Conservation (phyloP, 1,140 invertebrate species). For the Orussus abietinus region DNA sequence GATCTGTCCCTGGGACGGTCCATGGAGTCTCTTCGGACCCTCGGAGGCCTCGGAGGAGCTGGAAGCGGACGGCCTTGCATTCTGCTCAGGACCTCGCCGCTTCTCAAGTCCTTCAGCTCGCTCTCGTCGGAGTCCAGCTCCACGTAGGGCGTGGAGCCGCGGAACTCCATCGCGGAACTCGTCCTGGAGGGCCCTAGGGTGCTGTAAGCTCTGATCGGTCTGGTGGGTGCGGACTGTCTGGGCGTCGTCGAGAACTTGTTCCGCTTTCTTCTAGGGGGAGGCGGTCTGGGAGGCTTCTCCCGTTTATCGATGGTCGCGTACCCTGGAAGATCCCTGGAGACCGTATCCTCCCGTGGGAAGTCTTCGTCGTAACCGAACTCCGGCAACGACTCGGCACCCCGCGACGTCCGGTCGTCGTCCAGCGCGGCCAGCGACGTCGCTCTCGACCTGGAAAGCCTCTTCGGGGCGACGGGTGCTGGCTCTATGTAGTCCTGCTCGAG, state of each 20-base stretch:
- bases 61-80: slow-evolving; percentile 77
- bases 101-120: slow-evolving; percentile 60
- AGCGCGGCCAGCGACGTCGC: slow-evolving; percentile 56
- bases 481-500: slow-evolving; percentile 43
- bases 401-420: slow-evolving; percentile 68
- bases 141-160: slow-evolving; percentile 57
- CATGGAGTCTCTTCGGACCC: slow-evolving; percentile 46
- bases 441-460: slow-evolving; percentile 54
- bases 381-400: slow-evolving; percentile 64
- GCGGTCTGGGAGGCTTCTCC: slow-evolving; percentile 56
- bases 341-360: slow-evolving; percentile 23
- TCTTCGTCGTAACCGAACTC: slow-evolving; percentile 41
- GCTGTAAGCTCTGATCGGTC: slow-evolving; percentile 64
- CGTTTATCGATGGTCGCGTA: slow-evolving; percentile 67
- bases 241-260: slow-evolving; percentile 48
- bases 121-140: slow-evolving; percentile 59
- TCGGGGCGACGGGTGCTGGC: slow-evolving; percentile 42
- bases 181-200: slow-evolving; percentile 61
- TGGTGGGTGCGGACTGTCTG: slow-evolving; percentile 43
- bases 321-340: slow-evolving; percentile 53
- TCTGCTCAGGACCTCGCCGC: slow-evolving; percentile 68
- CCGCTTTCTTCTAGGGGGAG: slow-evolving; percentile 56
- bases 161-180: slow-evolving; percentile 22
- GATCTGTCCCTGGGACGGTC: slow-evolving; percentile 32
- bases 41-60: slow-evolving; percentile 73